Evolutionary conservation across 2,797 vertebrate genomes (phyloP).

Genomic region (Falco cherrug): DNA sequence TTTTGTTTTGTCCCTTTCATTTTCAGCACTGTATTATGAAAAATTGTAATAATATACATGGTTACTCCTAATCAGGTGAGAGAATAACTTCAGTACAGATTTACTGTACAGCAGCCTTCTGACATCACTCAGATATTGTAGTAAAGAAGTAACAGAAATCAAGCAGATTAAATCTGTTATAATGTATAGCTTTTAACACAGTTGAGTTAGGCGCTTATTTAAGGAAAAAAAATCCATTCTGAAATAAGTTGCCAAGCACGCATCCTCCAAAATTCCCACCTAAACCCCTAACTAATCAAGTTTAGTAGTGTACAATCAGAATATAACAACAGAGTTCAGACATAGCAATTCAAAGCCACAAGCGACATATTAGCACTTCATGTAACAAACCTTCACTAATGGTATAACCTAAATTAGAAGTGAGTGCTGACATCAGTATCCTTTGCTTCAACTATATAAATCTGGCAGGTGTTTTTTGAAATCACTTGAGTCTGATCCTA

Average conservation of each 20-base stretch:
- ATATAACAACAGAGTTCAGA: not conserved
- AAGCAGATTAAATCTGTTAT: not conserved
- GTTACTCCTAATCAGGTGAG: not conserved
- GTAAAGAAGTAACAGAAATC: not conserved
- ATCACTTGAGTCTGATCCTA: not conserved
- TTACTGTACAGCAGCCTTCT: not conserved
- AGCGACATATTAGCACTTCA: not conserved
- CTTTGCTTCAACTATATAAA: not conserved
- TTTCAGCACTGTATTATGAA: not conserved
- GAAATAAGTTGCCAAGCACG: not conserved
- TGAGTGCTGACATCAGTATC: not conserved
- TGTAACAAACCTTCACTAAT: constrained; percentile 1
- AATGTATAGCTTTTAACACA: not conserved
- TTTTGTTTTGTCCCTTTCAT: not conserved
- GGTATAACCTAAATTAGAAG: constrained; percentile 2
- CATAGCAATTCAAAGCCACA: not conserved
- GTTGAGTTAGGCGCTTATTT: not conserved
- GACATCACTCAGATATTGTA: not conserved
- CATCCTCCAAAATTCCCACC: not conserved
- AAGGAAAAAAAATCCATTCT: not conserved
- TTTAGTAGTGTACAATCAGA: not conserved
- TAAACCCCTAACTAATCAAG: not conserved
- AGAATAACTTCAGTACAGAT: not conserved
- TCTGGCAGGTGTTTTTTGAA: not conserved
- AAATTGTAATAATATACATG: not conserved